Percentiles rank a stretch among this genome's conserved stretches.
phyloP scores from a whole-genome alignment of 2,113 vertebrate genomes.

The Pavo muticus region DNA sequence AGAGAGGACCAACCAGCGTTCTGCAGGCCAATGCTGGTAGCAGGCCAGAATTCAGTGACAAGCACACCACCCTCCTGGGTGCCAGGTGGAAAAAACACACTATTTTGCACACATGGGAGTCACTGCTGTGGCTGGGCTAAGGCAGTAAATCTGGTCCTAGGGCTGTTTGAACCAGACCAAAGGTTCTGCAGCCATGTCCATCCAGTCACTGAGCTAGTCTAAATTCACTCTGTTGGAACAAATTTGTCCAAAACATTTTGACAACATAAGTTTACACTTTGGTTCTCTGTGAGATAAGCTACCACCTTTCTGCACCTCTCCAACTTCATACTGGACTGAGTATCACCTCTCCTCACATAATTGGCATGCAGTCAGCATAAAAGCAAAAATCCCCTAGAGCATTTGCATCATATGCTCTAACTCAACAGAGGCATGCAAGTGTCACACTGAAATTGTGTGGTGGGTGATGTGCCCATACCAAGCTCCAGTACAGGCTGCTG shows the following conservation, averaged over 20 bases:
- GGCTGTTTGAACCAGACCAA: not conserved
- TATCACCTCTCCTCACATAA: not conserved
- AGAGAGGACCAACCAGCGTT: not conserved
- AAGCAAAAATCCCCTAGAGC: not conserved
- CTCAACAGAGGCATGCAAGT: not conserved
- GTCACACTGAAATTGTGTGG: not conserved
- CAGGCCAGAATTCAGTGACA: not conserved
- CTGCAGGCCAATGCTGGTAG: not conserved
- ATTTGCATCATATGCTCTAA: not conserved
- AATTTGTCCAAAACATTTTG: not conserved
- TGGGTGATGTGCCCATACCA: not conserved
- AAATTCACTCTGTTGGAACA: not conserved
- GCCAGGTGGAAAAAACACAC: not conserved
- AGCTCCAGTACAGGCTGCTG: not conserved
- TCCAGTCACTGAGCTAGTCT: not conserved
- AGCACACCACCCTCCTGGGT: not conserved
- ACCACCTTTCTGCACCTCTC: not conserved
- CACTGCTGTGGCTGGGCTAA: accelerated
- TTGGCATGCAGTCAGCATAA: not conserved
- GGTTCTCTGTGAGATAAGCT: not conserved
- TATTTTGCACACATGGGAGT: not conserved
- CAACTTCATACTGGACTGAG: not conserved
- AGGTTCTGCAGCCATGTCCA: not conserved
- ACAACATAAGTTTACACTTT: accelerated
- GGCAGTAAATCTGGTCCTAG: not conserved